phyloP scores from a whole-genome alignment of 1,140 invertebrate species.

The Neodiprion fabricii region DNA sequence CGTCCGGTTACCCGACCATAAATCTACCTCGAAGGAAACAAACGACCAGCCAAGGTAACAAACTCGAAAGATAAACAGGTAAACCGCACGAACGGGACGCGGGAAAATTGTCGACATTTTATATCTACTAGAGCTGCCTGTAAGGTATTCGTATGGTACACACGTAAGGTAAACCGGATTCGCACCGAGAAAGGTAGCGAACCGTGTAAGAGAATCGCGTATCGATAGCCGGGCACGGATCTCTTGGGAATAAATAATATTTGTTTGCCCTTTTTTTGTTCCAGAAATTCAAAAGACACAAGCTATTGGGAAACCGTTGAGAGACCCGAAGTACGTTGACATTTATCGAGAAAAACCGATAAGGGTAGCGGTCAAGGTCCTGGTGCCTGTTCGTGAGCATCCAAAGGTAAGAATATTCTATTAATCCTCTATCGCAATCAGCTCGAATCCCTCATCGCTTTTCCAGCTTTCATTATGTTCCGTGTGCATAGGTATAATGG shows the following conservation, averaged over 20 bases:
- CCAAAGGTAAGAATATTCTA: slow-evolving; percentile 73
- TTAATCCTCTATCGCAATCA: neutral
- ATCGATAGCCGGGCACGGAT: too few relatives aligned
- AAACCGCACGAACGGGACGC: neutral
- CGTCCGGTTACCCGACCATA: neutral
- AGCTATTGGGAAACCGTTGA: slow-evolving; percentile 64
- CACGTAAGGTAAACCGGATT: too few relatives aligned
- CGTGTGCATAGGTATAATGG: too few relatives aligned
- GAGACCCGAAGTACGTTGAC: slow-evolving; percentile 78
- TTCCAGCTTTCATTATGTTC: neutral
- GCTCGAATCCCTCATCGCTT: neutral
- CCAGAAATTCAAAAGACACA: slow-evolving; percentile 71
- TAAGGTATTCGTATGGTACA: too few relatives aligned
- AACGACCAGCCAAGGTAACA: neutral
- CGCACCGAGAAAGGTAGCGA: too few relatives aligned
- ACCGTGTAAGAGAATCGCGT: too few relatives aligned
- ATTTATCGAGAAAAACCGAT: slow-evolving; percentile 87
- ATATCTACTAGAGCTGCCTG: neutral
- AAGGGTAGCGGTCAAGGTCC: slow-evolving; percentile 80
- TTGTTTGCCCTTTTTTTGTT: slow-evolving; percentile 41
- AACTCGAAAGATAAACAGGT: slow-evolving; percentile 2
- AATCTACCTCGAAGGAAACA: neutral
- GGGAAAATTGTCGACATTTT: neutral
- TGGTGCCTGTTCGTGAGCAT: slow-evolving; percentile 87
- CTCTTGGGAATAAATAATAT: neutral